Evolutionary conservation across 2,888 invertebrate genomes (phyloP).

Genomic region (Drosophila siamana): DNA sequence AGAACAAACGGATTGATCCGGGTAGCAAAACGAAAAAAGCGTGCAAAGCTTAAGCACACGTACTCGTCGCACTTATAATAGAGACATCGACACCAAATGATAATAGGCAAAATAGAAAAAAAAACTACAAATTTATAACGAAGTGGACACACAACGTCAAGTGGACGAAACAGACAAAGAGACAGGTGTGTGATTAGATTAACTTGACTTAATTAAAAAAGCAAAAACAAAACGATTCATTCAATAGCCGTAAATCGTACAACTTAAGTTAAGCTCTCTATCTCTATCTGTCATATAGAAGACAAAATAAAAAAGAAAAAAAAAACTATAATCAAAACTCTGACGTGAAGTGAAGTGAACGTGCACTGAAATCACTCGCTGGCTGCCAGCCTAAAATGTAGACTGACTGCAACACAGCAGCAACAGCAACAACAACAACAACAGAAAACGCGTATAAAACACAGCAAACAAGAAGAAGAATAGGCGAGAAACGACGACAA

Average conservation of each 20-base stretch:
- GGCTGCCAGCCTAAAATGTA: conserved; percentile 38
- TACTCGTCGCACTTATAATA: conserved; percentile 3
- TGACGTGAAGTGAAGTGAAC: conserved; percentile 18
- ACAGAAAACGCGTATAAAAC: background rate
- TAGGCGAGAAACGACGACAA: conserved; percentile 3
- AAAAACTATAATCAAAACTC: conserved; percentile 10
- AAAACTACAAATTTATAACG: background rate
- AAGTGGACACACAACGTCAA: conserved; percentile 33
- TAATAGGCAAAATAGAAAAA: conserved; percentile 10
- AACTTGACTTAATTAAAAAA: conserved; percentile 51
- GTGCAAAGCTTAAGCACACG: conserved; percentile 45
- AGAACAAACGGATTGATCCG: conserved; percentile 24
- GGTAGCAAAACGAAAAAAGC: conserved; percentile 29
- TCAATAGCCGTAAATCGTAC: conserved; percentile 22
- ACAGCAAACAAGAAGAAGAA: background rate
- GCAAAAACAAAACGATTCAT: conserved; percentile 8
- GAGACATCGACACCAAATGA: conserved; percentile 17
- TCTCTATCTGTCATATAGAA: background rate
- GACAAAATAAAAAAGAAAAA: background rate
- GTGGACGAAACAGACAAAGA: conserved; percentile 15
- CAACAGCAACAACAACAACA: conserved; percentile 7
- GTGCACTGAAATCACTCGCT: background rate
- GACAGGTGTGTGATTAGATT: conserved; percentile 56
- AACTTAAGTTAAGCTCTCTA: conserved; percentile 26
- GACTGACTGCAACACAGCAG: conserved; percentile 22